phyloP scores from a whole-genome alignment of 2,888 invertebrate species.

The Megastigmus dorsalis region DNA sequence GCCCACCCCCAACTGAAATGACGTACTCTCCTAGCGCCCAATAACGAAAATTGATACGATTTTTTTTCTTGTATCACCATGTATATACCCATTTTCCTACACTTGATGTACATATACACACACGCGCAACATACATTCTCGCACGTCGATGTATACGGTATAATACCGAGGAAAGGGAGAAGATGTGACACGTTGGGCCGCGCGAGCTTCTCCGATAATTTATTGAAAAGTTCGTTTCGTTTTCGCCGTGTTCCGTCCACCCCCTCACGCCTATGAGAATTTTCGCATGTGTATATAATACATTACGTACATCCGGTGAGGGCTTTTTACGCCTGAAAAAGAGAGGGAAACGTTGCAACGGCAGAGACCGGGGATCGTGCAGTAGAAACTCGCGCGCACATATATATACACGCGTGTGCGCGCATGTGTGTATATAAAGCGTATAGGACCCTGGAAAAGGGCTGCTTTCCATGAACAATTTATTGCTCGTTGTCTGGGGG shows the following conservation, averaged over 20 bases:
- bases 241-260: too few relatives aligned
- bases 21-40: too few relatives aligned
- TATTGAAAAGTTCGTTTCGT: constrained; percentile 50
- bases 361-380: neutral
- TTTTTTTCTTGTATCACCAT: neutral
- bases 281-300: too few relatives aligned
- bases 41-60: constrained; percentile 27
- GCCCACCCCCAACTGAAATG: too few relatives aligned
- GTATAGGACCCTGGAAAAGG: constrained; percentile 6
- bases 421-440: neutral
- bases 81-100: neutral
- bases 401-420: neutral
- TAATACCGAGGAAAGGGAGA: neutral
- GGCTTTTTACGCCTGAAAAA: constrained; percentile 2
- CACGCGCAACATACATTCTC: neutral
- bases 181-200: neutral
- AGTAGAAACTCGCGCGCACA: too few relatives aligned
- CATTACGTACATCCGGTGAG: constrained; percentile 10
- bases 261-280: constrained; percentile 36
- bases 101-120: neutral
- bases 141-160: neutral
- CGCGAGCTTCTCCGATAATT: constrained; percentile 48
- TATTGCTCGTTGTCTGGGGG: constrained; percentile 53
- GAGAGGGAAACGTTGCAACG: neutral
- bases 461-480: constrained; percentile 53